These are phyloP conservation scores for Alviniconcha strummeri DNA, from an alignment of 2,888 invertebrate genomes.

Conservation along the genomic window DNA sequence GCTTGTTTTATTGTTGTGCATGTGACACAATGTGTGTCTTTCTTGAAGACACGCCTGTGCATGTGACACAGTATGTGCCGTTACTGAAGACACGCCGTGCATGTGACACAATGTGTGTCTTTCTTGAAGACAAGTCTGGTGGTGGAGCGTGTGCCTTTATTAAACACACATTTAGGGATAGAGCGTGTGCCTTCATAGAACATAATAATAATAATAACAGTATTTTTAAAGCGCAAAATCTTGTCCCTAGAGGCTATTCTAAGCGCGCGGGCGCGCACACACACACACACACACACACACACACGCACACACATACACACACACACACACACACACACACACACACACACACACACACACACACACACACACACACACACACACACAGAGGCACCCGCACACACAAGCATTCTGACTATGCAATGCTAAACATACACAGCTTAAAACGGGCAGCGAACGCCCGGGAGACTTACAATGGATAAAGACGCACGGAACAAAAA, in stretches of 20 bases:
- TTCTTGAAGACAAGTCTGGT: background rate
- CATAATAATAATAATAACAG: background rate
- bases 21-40: too few relatives aligned
- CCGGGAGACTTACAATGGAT: background rate
- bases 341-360: background rate
- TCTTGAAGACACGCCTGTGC: background rate
- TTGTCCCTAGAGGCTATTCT: background rate
- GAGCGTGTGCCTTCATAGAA: too few relatives aligned
- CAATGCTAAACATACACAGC: too few relatives aligned
- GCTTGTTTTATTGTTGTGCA: background rate
- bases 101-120: background rate
- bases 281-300: constrained; percentile 15
- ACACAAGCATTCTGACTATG: too few relatives aligned
- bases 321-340: constrained; percentile 16
- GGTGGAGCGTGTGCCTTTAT: background rate
- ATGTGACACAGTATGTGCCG: background rate
- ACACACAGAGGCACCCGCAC: background rate
- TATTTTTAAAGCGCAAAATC: background rate
- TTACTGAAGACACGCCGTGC: background rate
- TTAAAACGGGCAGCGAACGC: too few relatives aligned
- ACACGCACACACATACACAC: constrained; percentile 16
- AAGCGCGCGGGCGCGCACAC: background rate
- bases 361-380: background rate
- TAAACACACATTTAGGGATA: background rate
- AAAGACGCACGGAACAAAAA: background rate